Conservation (phyloP, 2,113 vertebrate species). For the Oriolus oriolus region DNA sequence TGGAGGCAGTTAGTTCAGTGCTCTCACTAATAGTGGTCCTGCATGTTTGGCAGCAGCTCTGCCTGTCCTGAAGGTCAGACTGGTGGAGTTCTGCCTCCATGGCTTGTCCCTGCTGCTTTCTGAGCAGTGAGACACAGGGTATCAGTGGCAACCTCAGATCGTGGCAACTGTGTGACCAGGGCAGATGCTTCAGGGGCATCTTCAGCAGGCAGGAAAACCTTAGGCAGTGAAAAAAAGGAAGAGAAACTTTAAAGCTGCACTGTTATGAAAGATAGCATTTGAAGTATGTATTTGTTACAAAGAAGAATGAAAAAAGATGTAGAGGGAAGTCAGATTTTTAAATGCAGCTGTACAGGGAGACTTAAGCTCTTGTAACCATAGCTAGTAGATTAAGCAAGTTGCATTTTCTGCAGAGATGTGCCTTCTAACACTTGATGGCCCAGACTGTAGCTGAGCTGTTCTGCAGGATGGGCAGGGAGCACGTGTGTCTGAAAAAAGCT, state of each 20-base stretch:
- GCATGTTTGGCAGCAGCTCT: background rate
- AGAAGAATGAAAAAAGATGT: background rate
- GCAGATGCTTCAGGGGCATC: background rate
- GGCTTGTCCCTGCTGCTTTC: background rate
- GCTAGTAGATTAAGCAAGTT: background rate
- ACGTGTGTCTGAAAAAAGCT: rapidly evolving
- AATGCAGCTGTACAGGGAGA: background rate
- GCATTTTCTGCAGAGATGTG: background rate
- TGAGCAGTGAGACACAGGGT: background rate
- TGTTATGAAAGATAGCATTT: background rate
- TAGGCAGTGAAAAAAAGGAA: background rate
- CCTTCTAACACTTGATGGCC: background rate
- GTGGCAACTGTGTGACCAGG: background rate
- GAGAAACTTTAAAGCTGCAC: background rate
- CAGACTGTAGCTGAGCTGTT: background rate
- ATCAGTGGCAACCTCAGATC: background rate
- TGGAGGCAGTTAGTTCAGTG: background rate
- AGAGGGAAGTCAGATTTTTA: background rate
- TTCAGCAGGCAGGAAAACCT: background rate
- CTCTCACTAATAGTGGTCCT: background rate
- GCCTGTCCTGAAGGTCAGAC: background rate
- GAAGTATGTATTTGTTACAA: background rate
- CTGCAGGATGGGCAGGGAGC: background rate
- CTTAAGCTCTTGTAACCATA: background rate
- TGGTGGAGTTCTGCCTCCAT: background rate